A percentile compares a stretch with the other conserved stretches of the same genome.
phyloP scores from a whole-genome alignment of 2,797 vertebrate species.

The Epinephelus awoara region DNA sequence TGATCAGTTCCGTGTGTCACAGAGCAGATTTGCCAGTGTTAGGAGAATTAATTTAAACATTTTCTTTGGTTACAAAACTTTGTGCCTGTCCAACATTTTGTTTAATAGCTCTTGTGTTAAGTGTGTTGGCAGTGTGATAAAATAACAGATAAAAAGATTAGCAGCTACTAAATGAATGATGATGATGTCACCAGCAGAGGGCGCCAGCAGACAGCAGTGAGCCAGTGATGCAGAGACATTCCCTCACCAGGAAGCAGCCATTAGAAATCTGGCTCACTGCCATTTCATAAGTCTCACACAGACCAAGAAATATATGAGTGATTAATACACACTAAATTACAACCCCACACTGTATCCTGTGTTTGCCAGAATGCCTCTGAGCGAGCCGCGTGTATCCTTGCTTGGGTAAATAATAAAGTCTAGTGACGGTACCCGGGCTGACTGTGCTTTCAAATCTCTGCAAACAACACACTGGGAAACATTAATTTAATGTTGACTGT shows the following conservation, averaged over 20 bases:
- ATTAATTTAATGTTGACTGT: neutral
- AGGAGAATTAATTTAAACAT: too few relatives aligned
- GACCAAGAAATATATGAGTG: neutral
- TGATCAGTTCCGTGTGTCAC: too few relatives aligned
- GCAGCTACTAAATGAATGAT: neutral
- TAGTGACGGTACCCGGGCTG: neutral
- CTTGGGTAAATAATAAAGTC: neutral
- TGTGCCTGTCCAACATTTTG: too few relatives aligned
- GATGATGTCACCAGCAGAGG: conserved; percentile 50
- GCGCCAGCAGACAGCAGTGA: conserved; percentile 14
- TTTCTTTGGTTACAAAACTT: too few relatives aligned
- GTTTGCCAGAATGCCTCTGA: neutral
- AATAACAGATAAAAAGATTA: too few relatives aligned
- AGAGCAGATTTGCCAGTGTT: too few relatives aligned
- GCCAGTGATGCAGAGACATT: too few relatives aligned
- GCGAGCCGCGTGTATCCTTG: neutral
- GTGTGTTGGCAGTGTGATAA: too few relatives aligned
- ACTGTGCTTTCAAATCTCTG: neutral
- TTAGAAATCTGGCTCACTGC: conserved; percentile 31
- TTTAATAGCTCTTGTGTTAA: too few relatives aligned
- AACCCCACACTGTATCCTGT: neutral
- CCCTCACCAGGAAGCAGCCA: conserved; percentile 6
- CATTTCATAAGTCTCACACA: conserved; percentile 29
- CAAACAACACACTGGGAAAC: neutral
- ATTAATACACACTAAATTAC: neutral